Percentiles rank a stretch among this genome's conserved stretches.
phyloP scores from a whole-genome alignment of 2,888 invertebrate species.

The Drosophila subsilvestris region DNA sequence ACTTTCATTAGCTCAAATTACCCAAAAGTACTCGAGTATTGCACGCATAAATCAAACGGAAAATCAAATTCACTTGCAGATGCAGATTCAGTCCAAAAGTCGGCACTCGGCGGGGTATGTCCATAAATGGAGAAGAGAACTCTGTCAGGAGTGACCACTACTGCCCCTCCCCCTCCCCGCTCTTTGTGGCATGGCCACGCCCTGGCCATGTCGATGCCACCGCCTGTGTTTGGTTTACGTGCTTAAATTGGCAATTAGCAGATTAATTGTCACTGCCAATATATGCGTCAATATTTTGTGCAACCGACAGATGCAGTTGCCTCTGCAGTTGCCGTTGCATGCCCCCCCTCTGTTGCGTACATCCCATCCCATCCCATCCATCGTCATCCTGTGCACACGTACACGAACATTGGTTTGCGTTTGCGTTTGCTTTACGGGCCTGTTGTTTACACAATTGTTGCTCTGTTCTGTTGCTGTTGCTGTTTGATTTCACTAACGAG shows the following conservation, averaged over 20 bases:
- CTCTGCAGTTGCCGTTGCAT: constrained; percentile 8
- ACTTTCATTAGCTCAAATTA: constrained; percentile 73
- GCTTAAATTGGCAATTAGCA: constrained; percentile 80
- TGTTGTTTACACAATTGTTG: constrained; percentile 77
- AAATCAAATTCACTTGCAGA: constrained; percentile 66
- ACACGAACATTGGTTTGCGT: constrained; percentile 42
- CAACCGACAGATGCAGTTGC: constrained; percentile 57
- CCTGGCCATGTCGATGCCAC: constrained; percentile 46
- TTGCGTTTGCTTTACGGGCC: constrained; percentile 66
- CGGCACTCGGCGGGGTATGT: constrained; percentile 1
- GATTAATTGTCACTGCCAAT: constrained; percentile 80
- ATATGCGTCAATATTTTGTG: constrained; percentile 76
- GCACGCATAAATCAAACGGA: constrained; percentile 61
- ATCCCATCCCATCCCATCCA: not conserved
- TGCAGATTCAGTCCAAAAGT: constrained; percentile 17
- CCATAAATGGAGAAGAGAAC: constrained; percentile 29
- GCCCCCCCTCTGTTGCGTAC: not conserved
- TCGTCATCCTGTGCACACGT: constrained; percentile 13
- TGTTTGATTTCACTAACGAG: constrained; percentile 78
- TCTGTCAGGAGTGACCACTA: constrained; percentile 10
- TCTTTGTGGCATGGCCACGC: constrained; percentile 33
- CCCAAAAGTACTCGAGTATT: constrained; percentile 59
- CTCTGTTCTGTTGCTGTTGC: constrained; percentile 28
- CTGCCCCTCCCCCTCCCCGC: not conserved
- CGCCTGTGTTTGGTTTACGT: constrained; percentile 77